A percentile compares a stretch with the other conserved stretches of the same genome.
Conservation (phyloP, 2,113 vertebrate species). For the Psittacula cyanocephala region DNA sequence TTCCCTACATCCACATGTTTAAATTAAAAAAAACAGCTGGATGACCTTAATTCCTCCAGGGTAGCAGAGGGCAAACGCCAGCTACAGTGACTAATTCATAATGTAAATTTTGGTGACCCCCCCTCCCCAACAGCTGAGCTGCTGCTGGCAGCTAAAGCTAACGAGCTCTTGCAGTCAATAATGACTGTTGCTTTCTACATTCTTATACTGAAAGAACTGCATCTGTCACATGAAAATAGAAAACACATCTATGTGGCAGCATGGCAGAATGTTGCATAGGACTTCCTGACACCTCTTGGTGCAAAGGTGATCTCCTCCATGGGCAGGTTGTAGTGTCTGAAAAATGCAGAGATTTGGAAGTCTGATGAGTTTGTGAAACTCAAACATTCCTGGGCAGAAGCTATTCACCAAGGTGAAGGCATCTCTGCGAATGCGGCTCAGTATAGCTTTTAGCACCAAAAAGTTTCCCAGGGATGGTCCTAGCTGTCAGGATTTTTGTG, state of each 20-base stretch:
- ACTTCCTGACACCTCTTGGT: background rate
- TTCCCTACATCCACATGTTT: background rate
- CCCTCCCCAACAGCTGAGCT: background rate
- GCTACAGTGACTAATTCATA: background rate
- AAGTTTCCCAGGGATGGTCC: background rate
- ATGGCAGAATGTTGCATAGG: background rate
- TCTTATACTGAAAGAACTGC: background rate
- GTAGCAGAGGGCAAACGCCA: background rate
- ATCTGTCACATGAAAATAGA: background rate
- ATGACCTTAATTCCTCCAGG: background rate
- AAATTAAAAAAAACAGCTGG: background rate
- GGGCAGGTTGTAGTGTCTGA: background rate
- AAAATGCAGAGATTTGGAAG: background rate
- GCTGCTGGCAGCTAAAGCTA: background rate
- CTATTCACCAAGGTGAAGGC: background rate
- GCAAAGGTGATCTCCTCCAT: background rate
- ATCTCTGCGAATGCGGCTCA: background rate
- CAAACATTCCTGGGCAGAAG: background rate
- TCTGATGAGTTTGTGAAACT: background rate
- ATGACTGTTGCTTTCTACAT: background rate
- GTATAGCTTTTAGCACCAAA: background rate
- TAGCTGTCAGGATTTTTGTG: background rate
- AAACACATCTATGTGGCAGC: background rate
- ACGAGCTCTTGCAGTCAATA: background rate
- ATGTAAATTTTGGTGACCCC: background rate